Evolutionary conservation across 2,113 vertebrate genomes (phyloP).

Genomic region (Actenoides lindsayi): DNA sequence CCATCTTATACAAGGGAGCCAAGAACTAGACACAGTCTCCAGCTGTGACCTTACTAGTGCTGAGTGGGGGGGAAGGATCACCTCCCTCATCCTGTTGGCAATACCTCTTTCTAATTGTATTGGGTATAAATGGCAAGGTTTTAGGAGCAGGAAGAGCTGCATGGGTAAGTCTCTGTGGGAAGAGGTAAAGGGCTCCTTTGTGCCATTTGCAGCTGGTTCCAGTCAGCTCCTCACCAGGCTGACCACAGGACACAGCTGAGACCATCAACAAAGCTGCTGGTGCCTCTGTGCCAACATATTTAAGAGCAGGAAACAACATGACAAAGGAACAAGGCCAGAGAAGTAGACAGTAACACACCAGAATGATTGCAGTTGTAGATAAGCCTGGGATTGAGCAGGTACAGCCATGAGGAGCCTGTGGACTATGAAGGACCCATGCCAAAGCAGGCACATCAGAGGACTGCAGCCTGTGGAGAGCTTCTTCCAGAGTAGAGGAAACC

Average conservation of each 20-base stretch:
- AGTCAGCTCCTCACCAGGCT: not conserved
- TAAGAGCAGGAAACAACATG: not conserved
- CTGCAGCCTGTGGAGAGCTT: not conserved
- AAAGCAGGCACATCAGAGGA: not conserved
- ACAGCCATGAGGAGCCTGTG: not conserved
- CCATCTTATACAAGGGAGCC: not conserved
- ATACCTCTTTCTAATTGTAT: not conserved
- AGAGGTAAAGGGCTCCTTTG: not conserved
- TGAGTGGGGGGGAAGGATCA: not conserved
- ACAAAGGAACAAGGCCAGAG: not conserved
- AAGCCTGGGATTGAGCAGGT: not conserved
- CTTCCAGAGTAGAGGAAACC: not conserved
- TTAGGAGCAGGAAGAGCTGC: not conserved
- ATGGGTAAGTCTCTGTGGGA: not conserved
- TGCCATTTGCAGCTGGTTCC: not conserved
- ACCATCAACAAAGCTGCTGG: not conserved
- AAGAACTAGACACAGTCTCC: not conserved
- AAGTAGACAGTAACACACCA: not conserved
- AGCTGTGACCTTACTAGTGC: not conserved
- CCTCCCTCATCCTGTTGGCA: not conserved
- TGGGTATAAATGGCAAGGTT: not conserved
- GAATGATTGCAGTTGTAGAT: not conserved
- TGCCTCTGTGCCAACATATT: not conserved
- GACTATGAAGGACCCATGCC: not conserved
- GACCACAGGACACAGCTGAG: not conserved